Base-by-base conservation (phyloP, 2,113 vertebrate species). In the cattle (Bos taurus) region DNA sequence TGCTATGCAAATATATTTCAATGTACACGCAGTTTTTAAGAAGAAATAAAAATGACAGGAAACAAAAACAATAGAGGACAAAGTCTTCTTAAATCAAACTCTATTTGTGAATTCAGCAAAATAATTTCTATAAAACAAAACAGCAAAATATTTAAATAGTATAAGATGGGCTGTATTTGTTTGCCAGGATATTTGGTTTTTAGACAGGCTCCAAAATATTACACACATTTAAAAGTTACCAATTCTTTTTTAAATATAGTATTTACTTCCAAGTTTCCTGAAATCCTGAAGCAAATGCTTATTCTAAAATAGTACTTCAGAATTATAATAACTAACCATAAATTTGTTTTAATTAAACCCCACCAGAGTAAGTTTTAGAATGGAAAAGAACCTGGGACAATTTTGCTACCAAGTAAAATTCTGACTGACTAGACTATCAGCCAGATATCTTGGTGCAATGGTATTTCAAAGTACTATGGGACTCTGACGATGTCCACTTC, bases 111-210 rank as follows among this genome's bases (percentile, higher is more conserved):
- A 99, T 99, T 99, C 99, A 99, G 99, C 99, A 99, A 99, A 99
- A 99, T 99, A 99, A 99, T 99, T 99, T 99, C 99, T 99, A 99
- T 99, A 99, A 99, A 99, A 99, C 99, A 99, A 99, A 99, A 99
- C 99, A 99, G 99, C 99, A 99, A 99, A 99, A 99, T 99, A 99
- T 99, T 99, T 99, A 99, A 99, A 99, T 99, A 99, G 99, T 99
- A 99, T 99, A 99, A 99, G 99, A 99, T 99, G 99, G 99, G 99
- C 99, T 99, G 99, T 99, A 99, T 99, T 99, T 99, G 99, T 99
- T 99, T 99, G 99, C 99, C 99, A 99, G 99, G 99, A 99, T 99
- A 99, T 99, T 99, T 99, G 99, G 99, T 99, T 99, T 99, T 99
- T 99, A 99, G 99, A 99, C 98, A 99, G 98, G 99, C 99, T 99